Conservation (phyloP, 1,140 invertebrate genomes). For the Zaprionus taronus region DNA sequence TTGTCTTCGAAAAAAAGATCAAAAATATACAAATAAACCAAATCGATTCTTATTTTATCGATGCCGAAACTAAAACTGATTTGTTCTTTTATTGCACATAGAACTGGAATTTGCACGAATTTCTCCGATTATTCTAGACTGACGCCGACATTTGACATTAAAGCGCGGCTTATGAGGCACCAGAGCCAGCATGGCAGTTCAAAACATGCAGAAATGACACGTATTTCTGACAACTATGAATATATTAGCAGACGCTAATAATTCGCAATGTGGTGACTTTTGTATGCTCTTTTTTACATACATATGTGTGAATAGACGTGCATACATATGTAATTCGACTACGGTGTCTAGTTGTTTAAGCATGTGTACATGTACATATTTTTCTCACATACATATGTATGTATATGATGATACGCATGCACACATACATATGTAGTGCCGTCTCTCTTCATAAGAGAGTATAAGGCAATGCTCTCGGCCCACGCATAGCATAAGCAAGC, state of each 20-base stretch:
- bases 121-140: too few relatives aligned
- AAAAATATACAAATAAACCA: conserved; percentile 12
- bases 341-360: neutral
- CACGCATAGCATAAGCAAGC: too few relatives aligned
- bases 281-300: neutral
- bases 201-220: neutral
- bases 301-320: too few relatives aligned
- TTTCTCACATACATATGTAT: neutral
- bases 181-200: neutral
- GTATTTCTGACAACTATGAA: neutral
- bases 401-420: neutral
- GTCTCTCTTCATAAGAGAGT: too few relatives aligned
- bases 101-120: too few relatives aligned
- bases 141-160: neutral
- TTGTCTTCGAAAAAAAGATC: conserved; percentile 27
- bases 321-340: too few relatives aligned
- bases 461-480: too few relatives aligned
- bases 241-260: neutral
- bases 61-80: neutral
- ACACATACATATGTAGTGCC: too few relatives aligned
- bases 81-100: too few relatives aligned
- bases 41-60: neutral
- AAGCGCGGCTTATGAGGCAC: neutral
- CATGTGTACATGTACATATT: neutral
- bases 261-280: neutral